phyloP scores from a whole-genome alignment of 2,888 invertebrate species.

The Pharmacophagus antenor region DNA sequence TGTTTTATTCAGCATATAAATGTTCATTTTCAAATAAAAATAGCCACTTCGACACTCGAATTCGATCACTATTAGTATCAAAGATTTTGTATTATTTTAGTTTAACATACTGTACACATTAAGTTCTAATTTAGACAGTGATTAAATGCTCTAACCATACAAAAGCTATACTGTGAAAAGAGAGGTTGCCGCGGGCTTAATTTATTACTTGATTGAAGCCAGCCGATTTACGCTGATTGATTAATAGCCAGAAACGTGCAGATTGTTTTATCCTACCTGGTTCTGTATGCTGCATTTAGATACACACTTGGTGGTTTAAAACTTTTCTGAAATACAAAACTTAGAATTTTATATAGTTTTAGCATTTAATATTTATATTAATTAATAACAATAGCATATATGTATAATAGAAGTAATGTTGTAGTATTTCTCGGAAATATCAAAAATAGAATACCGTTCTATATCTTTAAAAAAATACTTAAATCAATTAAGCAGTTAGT shows the following conservation, averaged over 20 bases:
- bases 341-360: background rate
- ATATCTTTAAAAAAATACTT: too few relatives aligned
- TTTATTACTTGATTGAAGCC: slow-evolving; percentile 38
- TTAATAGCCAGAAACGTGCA: slow-evolving; percentile 35
- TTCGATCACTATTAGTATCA: background rate
- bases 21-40: too few relatives aligned
- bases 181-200: slow-evolving; percentile 33
- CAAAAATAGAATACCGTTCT: too few relatives aligned
- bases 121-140: background rate
- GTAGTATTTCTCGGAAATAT: too few relatives aligned
- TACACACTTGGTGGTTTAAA: background rate
- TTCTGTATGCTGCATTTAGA: background rate
- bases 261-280: slow-evolving; percentile 29
- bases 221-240: slow-evolving; percentile 39
- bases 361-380: background rate
- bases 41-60: too few relatives aligned
- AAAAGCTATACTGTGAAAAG: slow-evolving; percentile 28
- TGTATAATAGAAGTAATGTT: too few relatives aligned
- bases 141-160: slow-evolving; percentile 6
- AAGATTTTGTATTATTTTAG: background rate
- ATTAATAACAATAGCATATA: background rate
- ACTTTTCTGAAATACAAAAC: background rate
- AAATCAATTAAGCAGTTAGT: too few relatives aligned
- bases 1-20: too few relatives aligned
- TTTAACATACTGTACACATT: background rate